A percentile compares a stretch with the other conserved stretches of the same genome.
These are phyloP conservation scores for Seladonia tumulorum DNA, from an alignment of 2,888 invertebrate genomes.

Conservation along the genomic window DNA sequence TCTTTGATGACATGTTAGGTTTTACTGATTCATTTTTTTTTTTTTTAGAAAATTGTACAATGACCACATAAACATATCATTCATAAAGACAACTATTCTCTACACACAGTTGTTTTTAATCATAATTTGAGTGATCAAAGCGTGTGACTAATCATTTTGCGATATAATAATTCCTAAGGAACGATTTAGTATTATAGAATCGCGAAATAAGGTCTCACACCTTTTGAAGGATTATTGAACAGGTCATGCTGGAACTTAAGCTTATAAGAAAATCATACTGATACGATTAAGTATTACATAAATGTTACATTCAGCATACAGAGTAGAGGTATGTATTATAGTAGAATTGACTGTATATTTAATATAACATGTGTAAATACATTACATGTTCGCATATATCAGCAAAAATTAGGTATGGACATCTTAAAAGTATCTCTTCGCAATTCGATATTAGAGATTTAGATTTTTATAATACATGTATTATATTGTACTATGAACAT, in stretches of 20 bases:
- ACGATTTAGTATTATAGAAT: neutral
- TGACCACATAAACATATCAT: neutral
- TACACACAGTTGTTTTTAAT: neutral
- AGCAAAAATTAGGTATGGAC: constrained; percentile 14
- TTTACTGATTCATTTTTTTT: neutral
- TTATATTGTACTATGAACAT: constrained; percentile 33
- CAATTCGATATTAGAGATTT: constrained; percentile 18
- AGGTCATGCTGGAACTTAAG: neutral
- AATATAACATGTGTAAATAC: constrained; percentile 21
- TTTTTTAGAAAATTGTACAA: neutral
- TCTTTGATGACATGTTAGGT: neutral
- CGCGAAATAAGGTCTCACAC: neutral
- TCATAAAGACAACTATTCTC: neutral
- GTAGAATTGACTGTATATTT: constrained; percentile 31
- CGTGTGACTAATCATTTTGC: neutral
- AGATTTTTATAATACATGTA: constrained; percentile 48
- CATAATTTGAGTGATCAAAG: neutral
- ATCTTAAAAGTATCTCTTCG: constrained; percentile 30
- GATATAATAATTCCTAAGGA: neutral
- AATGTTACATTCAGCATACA: neutral
- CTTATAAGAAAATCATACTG: neutral
- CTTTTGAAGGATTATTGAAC: neutral
- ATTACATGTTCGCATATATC: constrained; percentile 18
- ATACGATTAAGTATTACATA: neutral
- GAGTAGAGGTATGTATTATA: constrained; percentile 24